phyloP scores from a whole-genome alignment of 2,888 invertebrate genomes.

The Nephrotoma flavescens region DNA sequence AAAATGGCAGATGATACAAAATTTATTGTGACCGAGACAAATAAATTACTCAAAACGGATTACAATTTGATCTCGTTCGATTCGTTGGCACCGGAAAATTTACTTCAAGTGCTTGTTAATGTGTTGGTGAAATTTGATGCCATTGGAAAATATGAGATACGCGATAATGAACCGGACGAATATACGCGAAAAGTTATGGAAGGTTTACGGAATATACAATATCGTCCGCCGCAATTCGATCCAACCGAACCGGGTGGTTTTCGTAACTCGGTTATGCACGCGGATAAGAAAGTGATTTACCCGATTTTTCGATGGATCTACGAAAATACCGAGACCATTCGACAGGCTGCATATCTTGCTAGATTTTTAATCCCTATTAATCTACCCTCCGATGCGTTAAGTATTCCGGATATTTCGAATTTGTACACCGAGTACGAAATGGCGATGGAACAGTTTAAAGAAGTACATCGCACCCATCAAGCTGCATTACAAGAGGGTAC shows the following conservation, averaged over 20 bases:
- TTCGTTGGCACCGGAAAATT: constrained; percentile 54
- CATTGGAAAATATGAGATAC: constrained; percentile 53
- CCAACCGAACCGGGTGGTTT: constrained; percentile 31
- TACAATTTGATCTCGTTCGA: constrained; percentile 78
- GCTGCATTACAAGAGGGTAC: constrained; percentile 42
- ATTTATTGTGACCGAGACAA: constrained; percentile 56
- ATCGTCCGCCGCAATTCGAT: constrained; percentile 44
- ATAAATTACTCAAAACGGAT: constrained; percentile 52
- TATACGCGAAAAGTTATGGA: constrained; percentile 57
- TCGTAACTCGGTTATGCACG: constrained; percentile 37
- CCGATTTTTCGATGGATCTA: constrained; percentile 71
- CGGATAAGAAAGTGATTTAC: constrained; percentile 59
- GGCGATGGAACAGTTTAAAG: constrained; percentile 68
- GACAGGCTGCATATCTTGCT: constrained; percentile 75
- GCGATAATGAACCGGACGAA: constrained; percentile 60
- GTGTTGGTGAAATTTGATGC: constrained; percentile 57
- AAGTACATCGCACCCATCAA: constrained; percentile 55
- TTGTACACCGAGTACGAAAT: constrained; percentile 56
- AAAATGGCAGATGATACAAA: constrained; percentile 52
- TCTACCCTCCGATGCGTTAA: constrained; percentile 56
- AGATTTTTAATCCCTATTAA: constrained; percentile 45
- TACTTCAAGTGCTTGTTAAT: constrained; percentile 64
- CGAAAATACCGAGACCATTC: constrained; percentile 53
- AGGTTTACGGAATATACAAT: constrained; percentile 62
- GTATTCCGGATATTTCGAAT: constrained; percentile 57